phyloP scores from a whole-genome alignment of 2,888 invertebrate species.

The Metopia argyrocephala region DNA sequence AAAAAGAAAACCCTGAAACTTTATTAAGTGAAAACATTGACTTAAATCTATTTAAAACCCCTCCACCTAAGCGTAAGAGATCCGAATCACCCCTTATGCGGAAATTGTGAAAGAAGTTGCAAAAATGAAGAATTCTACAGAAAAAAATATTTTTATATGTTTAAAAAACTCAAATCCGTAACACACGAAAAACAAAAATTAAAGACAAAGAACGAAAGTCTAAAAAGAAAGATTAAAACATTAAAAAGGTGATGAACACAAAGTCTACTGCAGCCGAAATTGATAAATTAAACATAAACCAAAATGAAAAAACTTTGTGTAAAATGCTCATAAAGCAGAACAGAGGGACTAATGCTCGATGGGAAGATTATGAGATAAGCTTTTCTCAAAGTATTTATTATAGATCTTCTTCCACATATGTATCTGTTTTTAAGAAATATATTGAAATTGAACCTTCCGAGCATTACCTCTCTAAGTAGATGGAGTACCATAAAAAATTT shows the following conservation, averaged over 20 bases:
- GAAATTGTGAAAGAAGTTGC: slow-evolving; percentile 4
- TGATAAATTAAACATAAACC: neutral
- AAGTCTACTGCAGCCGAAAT: slow-evolving; percentile 1
- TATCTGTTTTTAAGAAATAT: neutral
- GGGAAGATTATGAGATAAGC: neutral
- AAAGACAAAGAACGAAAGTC: slow-evolving; percentile 4
- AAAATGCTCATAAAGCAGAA: neutral
- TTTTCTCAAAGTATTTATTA: slow-evolving; percentile 2
- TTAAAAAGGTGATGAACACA: slow-evolving; percentile 3
- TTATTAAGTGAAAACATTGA: neutral
- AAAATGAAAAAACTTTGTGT: neutral
- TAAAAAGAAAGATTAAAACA: slow-evolving; percentile 5
- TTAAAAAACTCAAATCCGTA: neutral
- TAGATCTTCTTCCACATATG: slow-evolving; percentile 10
- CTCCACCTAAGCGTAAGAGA: slow-evolving; percentile 12
- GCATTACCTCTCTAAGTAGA: neutral
- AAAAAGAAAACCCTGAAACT: neutral
- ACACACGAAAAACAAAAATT: neutral
- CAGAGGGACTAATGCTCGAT: neutral
- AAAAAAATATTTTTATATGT: neutral
- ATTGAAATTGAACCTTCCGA: neutral
- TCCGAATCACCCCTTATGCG: slow-evolving; percentile 3
- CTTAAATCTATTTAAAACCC: neutral
- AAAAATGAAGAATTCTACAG: slow-evolving; percentile 16
- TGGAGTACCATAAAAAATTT: slow-evolving; percentile 1